A percentile compares a stretch with the other conserved stretches of the same genome.
phyloP scores from a whole-genome alignment of 2,888 invertebrate species.

The Chloroclystis v-ata region DNA sequence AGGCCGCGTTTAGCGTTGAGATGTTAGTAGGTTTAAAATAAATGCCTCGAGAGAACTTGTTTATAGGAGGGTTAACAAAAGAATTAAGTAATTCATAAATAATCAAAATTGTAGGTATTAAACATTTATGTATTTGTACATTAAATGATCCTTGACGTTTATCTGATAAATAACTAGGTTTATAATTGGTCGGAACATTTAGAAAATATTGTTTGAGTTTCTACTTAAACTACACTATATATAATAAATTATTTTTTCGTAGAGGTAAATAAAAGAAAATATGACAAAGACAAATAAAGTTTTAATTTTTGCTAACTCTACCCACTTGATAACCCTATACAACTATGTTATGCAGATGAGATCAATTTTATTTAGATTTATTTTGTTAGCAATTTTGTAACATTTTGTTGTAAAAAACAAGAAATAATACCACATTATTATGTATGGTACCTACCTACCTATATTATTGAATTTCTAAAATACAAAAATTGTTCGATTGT shows the following conservation, averaged over 20 bases:
- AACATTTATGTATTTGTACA: background rate
- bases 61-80: slow-evolving; percentile 50
- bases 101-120: background rate
- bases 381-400: slow-evolving; percentile 60
- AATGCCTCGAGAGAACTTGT: slow-evolving; percentile 52
- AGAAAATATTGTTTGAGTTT: no score
- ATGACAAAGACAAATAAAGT: background rate
- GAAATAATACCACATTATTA: no score
- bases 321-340: slow-evolving; percentile 44
- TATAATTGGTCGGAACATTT: no score
- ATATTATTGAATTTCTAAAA: no score
- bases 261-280: no score
- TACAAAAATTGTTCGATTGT: background rate
- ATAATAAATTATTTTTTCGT: no score
- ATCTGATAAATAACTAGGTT: no score
- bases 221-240: no score
- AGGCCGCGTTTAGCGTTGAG: slow-evolving; percentile 51
- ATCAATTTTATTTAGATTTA: slow-evolving; percentile 75
- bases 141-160: no score
- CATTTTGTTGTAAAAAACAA: slow-evolving; percentile 58
- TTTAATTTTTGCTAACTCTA: slow-evolving; percentile 44
- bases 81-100: background rate
- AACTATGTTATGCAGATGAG: slow-evolving; percentile 72
- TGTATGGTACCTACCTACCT: no score
- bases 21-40: slow-evolving; percentile 46